A percentile compares a stretch with the other conserved stretches of the same genome.
Evolutionary conservation across 2,113 vertebrate genomes (phyloP).

Genomic region (Phycodurus eques): DNA sequence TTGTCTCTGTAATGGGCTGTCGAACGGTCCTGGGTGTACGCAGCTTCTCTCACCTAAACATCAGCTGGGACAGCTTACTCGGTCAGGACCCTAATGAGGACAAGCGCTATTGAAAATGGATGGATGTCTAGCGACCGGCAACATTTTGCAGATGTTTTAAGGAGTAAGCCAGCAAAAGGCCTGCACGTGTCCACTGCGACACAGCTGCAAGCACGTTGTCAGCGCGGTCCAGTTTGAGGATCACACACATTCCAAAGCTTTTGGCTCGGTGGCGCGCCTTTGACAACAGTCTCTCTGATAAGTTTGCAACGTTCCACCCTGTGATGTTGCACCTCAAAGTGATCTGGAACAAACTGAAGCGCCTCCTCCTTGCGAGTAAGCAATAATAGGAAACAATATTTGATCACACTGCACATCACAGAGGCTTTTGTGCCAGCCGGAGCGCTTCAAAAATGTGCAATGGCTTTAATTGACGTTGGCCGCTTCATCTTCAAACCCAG

Average conservation of each 20-base stretch:
- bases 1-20: background rate
- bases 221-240: conserved; percentile 62
- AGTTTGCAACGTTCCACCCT: conserved; percentile 44
- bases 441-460: conserved; percentile 60
- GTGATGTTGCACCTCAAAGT: conserved; percentile 63
- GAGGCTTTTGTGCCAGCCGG: conserved; percentile 53
- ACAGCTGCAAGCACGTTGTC: conserved; percentile 53
- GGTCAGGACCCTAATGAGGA: background rate
- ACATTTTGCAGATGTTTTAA: conserved; percentile 37
- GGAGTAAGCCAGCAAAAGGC: conserved; percentile 35
- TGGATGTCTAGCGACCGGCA: conserved; percentile 16
- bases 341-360: conserved; percentile 67
- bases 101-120: background rate
- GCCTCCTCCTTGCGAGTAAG: conserved; percentile 55
- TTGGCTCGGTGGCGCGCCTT: conserved; percentile 67
- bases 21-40: background rate
- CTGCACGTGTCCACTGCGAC: conserved; percentile 43
- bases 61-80: background rate
- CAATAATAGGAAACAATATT: conserved; percentile 72
- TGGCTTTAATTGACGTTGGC: conserved; percentile 65
- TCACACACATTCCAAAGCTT: conserved; percentile 62
- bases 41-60: background rate
- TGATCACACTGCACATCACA: conserved; percentile 70
- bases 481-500: conserved; percentile 65
- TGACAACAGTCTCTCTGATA: conserved; percentile 71